Percentiles rank a stretch among this genome's conserved stretches.
Conservation (phyloP, 2,888 invertebrate genomes). For the Sinelater perroti region DNA sequence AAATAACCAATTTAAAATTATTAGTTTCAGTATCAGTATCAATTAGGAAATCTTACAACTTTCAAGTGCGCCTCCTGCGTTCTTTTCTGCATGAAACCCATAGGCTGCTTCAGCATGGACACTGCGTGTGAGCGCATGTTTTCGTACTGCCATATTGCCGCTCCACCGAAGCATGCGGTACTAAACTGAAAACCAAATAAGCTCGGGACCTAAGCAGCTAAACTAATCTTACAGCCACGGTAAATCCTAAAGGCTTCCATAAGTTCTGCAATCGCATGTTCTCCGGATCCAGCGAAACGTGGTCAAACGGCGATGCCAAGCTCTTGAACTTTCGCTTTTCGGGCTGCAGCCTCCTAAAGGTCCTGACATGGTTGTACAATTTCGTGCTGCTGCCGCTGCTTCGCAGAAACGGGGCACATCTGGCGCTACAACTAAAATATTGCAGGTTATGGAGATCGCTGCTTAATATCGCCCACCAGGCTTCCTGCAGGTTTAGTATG, state of each 20-base stretch:
- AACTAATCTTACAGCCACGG: slow-evolving; percentile 68
- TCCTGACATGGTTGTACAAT: slow-evolving; percentile 39
- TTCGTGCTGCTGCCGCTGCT: slow-evolving; percentile 26
- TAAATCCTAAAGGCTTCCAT: slow-evolving; percentile 71
- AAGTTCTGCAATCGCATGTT: slow-evolving; percentile 62
- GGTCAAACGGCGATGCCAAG: slow-evolving; percentile 59
- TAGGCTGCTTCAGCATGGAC: slow-evolving; percentile 63
- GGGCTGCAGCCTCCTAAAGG: slow-evolving; percentile 41
- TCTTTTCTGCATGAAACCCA: slow-evolving; percentile 20
- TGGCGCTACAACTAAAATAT: slow-evolving; percentile 24
- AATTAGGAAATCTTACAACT: slow-evolving; percentile 12
- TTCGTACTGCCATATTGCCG: slow-evolving; percentile 91
- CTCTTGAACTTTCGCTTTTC: slow-evolving; percentile 49
- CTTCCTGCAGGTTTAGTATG: slow-evolving; percentile 49
- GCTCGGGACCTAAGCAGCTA: too few relatives aligned
- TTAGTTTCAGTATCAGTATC: background rate
- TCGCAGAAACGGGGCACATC: slow-evolving; percentile 23
- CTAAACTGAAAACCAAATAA: slow-evolving; percentile 55
- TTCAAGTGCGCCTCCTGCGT: slow-evolving; percentile 17
- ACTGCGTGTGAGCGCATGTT: slow-evolving; percentile 66
- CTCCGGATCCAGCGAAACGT: slow-evolving; percentile 60
- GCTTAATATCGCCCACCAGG: slow-evolving; percentile 43
- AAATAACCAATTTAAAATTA: background rate
- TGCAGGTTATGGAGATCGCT: background rate
- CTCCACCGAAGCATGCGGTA: slow-evolving; percentile 74